These are phyloP conservation scores for Tetheella fluctuosa DNA, from an alignment of 2,888 invertebrate genomes.

Conservation along the genomic window DNA sequence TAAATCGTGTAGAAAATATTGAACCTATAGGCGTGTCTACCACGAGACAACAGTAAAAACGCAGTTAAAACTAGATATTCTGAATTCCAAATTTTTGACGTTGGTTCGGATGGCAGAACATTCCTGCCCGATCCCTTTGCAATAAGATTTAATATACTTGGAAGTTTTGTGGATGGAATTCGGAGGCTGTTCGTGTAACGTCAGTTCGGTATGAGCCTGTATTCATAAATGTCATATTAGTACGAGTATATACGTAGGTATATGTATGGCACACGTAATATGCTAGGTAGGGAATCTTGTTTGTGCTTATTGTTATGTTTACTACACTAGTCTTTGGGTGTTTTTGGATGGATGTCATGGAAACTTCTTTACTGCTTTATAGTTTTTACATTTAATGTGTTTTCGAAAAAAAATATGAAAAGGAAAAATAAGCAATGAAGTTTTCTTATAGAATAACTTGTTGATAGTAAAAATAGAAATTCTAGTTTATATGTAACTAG, in stretches of 20 bases:
- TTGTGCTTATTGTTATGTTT: too few relatives aligned
- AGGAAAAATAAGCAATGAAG: too few relatives aligned
- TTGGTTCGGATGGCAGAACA: constrained; percentile 3
- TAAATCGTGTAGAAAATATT: background rate
- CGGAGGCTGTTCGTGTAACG: background rate
- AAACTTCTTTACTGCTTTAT: too few relatives aligned
- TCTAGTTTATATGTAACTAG: too few relatives aligned
- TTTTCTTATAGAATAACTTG: too few relatives aligned
- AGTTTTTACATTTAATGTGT: too few relatives aligned
- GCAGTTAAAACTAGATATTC: background rate
- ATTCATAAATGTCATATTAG: background rate
- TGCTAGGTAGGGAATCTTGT: background rate
- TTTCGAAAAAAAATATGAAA: too few relatives aligned
- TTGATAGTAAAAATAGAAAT: too few relatives aligned
- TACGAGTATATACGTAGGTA: background rate
- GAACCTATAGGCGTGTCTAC: background rate
- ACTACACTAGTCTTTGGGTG: too few relatives aligned
- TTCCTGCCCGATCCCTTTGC: background rate
- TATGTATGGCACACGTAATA: too few relatives aligned
- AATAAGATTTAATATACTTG: constrained; percentile 1
- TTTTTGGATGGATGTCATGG: too few relatives aligned
- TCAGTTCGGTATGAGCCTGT: background rate
- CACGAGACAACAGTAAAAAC: background rate
- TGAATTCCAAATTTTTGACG: background rate
- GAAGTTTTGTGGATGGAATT: constrained; percentile 3